Evolutionary conservation across 2,113 vertebrate species (phyloP), one percentile per base, ranked within the genome.

Genomic region (Hippocampus barbouri): DNA sequence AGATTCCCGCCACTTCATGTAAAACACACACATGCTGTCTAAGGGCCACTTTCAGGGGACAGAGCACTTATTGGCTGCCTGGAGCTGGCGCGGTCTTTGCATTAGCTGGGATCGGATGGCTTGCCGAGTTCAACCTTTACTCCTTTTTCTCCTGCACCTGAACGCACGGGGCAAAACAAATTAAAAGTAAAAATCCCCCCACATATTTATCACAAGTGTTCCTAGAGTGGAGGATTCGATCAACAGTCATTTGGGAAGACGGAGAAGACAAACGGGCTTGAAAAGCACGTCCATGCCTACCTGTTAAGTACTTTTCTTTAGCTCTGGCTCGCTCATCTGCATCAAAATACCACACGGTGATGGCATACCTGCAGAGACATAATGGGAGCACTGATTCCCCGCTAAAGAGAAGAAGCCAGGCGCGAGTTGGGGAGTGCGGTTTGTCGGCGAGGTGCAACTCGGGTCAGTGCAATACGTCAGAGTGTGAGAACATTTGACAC

Each of bases 261-360:
- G 45, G 9, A 23, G 21, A 65, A 30, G 30, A 62, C 16, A 27
- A 73, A 70, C 21, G 2, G 14, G 12, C 20, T 23, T 47, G 1
- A 54, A 75, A 51, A 21, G 30, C 21, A 7, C 2, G 2, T 59
- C n/a, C 49, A 60, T 38, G 38, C 70, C 68, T 93, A 98, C 97
- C 96, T 91, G 96, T 97, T 89, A 95, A 91, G 83, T 98, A 97
- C 84, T 98, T 98, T 89, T 97, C 96, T 95, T 98, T 98, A 87
- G 97, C 97, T 87, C 94, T 90, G 62, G 97, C 96, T 90, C 96
- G 93, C 87, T 98, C 97, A 76, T 98, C 95, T 88, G 95, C 96
- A 80, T 98, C 96, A 89, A 98, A 98, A 96, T 98, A 98, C 96
- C 97, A 98, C 78, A 98, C 95, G 10, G 96, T 98, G 92, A 98